Base-by-base conservation (phyloP, 1,140 invertebrate genomes). In the Conus ventricosus region DNA sequence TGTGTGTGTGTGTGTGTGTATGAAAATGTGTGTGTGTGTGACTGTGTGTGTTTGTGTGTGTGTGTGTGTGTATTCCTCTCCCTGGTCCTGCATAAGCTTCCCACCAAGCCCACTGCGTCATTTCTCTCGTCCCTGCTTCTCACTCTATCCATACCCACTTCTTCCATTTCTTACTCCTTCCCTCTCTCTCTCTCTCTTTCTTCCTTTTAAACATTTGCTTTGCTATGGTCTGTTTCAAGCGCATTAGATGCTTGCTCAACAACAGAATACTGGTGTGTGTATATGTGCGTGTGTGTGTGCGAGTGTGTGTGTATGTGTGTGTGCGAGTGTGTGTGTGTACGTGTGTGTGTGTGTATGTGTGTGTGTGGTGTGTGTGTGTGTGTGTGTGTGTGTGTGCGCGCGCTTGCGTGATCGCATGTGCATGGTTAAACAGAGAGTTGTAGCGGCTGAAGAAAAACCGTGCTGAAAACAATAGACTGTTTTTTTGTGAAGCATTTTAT, bases 281-380 rank as follows among this genome's bases (percentile, higher is more conserved):
- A 39, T 39, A 3, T 39, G 39, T 3, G 39, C 39, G 39, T 39
- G 39, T 39, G 39, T 39, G 39, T 39, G 39, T 1, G 39, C 3
- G 39, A 1, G 39, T 39, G 71, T 23, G 8, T 20, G 25, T 20
- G 13, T n/a, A 1, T 23, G 8, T 76, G 8, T 23, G 13, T n/a
- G 13, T 76, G 71, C 6, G 71, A 4, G 71, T 76, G 5, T 76
- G 71, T 76, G 20, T 76, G 71, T 76, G 71, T 76, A 6, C 6
- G 71, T 25, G 5, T 76, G 71, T 76, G 71, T 6, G 20, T 76
- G 71, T 76, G 71, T 6, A n/a, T 76, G 71, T 76, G 71, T 25
- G 1, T 76, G 71, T 76, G 71, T 76, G 71, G 71, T 76, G 71
- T 4, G 71, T n/a, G 71, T 76, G 71, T 76, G 71, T 76, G 71